Evolutionary conservation across 2,797 vertebrate species (phyloP).

Genomic region (Valencia hispanica): DNA sequence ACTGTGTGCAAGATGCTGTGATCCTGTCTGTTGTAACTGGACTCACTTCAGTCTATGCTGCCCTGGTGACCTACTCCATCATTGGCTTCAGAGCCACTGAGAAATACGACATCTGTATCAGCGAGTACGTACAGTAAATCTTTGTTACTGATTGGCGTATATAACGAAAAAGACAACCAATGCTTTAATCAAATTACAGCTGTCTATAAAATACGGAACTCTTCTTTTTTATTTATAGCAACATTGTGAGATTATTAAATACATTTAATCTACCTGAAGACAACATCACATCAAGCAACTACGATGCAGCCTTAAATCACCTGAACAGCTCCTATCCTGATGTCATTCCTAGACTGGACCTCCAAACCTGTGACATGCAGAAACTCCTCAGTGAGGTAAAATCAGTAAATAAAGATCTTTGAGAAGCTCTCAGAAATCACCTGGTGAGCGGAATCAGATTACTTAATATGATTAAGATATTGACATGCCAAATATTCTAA

Average conservation of each 20-base stretch:
- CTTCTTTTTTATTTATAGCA: slow-evolving; percentile 73
- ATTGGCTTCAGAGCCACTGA: slow-evolving; percentile 95
- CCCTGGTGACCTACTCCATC: slow-evolving; percentile 92
- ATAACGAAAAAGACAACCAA: background rate
- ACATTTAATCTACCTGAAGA: slow-evolving; percentile 86
- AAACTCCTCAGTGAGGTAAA: slow-evolving; percentile 87
- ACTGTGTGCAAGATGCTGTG: slow-evolving; percentile 91
- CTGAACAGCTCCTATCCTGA: slow-evolving; percentile 75
- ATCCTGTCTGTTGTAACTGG: slow-evolving; percentile 89
- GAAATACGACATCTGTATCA: slow-evolving; percentile 87
- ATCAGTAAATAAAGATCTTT: background rate
- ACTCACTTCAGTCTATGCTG: slow-evolving; percentile 90
- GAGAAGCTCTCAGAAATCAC: background rate
- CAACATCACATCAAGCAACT: slow-evolving; percentile 85
- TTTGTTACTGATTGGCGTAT: no score
- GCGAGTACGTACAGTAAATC: slow-evolving; percentile 72
- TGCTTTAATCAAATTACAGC: background rate
- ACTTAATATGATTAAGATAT: background rate
- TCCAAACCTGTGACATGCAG: slow-evolving; percentile 85
- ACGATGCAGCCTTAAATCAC: slow-evolving; percentile 61
- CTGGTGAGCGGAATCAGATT: background rate
- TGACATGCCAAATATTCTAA: background rate
- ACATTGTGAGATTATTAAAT: slow-evolving; percentile 88
- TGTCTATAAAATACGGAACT: background rate
- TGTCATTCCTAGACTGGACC: slow-evolving; percentile 67